Conservation (phyloP, 2,888 invertebrate genomes). For the Leptinotarsa tumamoca region DNA sequence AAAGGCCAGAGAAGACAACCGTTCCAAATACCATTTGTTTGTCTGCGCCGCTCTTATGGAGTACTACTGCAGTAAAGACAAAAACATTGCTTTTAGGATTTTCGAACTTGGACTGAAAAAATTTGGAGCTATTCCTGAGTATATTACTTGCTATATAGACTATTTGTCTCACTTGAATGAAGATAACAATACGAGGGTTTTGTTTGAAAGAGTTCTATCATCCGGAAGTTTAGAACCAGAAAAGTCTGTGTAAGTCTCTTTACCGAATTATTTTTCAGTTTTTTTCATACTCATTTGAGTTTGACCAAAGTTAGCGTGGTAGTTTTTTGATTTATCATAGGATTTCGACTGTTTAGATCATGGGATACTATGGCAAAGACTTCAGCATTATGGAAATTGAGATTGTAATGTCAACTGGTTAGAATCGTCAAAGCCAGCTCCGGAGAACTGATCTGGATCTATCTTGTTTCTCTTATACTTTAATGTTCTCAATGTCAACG, state of each 20-base stretch:
- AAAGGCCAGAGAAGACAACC: constrained; percentile 89
- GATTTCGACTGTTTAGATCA: too few relatives aligned
- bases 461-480: too few relatives aligned
- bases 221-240: constrained; percentile 92
- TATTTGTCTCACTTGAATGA: constrained; percentile 98
- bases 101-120: constrained; percentile 98
- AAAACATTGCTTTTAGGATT: constrained; percentile 94
- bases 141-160: constrained; percentile 95
- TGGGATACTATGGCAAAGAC: too few relatives aligned
- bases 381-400: too few relatives aligned
- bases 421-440: too few relatives aligned
- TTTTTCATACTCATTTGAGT: too few relatives aligned
- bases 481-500: too few relatives aligned
- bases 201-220: constrained; percentile 96
- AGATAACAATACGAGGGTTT: constrained; percentile 99
- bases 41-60: constrained; percentile 99
- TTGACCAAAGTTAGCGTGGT: too few relatives aligned
- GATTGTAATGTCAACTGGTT: too few relatives aligned
- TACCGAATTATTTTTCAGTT: background rate
- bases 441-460: too few relatives aligned
- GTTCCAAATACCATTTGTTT: constrained; percentile 91
- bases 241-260: constrained; percentile 81
- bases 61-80: constrained; percentile 98
- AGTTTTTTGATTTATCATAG: too few relatives aligned
- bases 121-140: constrained; percentile 94